These are phyloP conservation scores for Pasiphila rectangulata DNA, from an alignment of 2,888 invertebrate species.

Conservation along the genomic window DNA sequence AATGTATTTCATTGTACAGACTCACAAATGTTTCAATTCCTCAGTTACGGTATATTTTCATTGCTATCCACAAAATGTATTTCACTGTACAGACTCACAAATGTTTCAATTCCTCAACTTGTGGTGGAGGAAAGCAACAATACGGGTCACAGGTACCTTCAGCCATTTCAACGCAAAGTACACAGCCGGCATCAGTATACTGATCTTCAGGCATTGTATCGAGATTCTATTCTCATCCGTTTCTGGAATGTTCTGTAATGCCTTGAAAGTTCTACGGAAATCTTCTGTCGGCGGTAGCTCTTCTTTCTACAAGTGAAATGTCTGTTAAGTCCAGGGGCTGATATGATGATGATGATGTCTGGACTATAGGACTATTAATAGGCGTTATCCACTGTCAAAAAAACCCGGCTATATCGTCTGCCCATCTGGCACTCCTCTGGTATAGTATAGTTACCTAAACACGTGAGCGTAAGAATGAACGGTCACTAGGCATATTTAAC, in stretches of 20 bases:
- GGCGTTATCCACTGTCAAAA: too few species aligned
- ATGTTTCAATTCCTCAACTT: conserved; percentile 5
- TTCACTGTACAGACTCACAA: conserved; percentile 3
- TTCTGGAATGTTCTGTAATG: conserved; percentile 27
- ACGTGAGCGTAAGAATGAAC: too few species aligned
- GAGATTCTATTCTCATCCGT: conserved; percentile 19
- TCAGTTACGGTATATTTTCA: too few species aligned
- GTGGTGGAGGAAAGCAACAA: conserved; percentile 22
- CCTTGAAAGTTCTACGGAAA: conserved; percentile 45
- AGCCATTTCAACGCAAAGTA: conserved; percentile 45
- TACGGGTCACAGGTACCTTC: conserved; percentile 29
- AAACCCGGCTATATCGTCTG: too few species aligned
- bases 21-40: conserved; percentile 4
- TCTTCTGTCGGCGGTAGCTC: conserved; percentile 38
- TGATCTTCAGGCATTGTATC: conserved; percentile 39
- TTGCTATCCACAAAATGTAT: too few species aligned
- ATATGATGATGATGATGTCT: too few species aligned
- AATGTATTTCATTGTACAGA: too few species aligned
- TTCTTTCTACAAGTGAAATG: conserved; percentile 34
- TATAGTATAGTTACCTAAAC: too few species aligned
- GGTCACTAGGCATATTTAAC: too few species aligned
- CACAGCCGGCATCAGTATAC: conserved; percentile 41
- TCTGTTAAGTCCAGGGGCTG: not conserved
- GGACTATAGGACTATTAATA: too few species aligned
- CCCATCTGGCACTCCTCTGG: too few species aligned